Evolutionary conservation across 2,797 vertebrate species (phyloP).

Genomic region (Lagorchestes hirsutus): DNA sequence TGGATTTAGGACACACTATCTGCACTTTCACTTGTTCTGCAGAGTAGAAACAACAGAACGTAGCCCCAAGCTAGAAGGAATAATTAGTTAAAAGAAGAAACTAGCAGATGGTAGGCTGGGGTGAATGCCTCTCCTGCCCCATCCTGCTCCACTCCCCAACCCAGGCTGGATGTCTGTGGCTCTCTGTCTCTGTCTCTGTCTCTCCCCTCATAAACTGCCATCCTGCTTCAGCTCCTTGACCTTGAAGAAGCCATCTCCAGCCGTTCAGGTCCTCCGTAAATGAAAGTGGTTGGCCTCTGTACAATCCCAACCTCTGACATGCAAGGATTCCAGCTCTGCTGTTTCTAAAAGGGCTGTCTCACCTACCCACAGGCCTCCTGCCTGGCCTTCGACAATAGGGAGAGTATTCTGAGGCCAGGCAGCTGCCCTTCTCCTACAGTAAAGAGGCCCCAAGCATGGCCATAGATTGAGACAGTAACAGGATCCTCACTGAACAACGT

Average conservation of each 20-base stretch:
- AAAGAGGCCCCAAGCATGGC: neutral
- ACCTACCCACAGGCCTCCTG: neutral
- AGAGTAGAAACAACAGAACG: constrained; percentile 83
- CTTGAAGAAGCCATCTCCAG: neutral
- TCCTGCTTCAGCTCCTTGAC: neutral
- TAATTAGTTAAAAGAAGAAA: constrained; percentile 1
- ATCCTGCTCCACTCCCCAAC: constrained; percentile 93
- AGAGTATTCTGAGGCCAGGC: constrained; percentile 1
- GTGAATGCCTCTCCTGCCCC: constrained; percentile 85
- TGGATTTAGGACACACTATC: neutral
- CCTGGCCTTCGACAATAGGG: neutral
- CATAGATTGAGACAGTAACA: constrained; percentile 38
- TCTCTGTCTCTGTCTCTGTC: neutral
- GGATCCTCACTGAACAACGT: neutral
- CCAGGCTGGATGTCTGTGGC: neutral
- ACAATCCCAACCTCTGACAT: neutral
- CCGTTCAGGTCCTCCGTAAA: neutral
- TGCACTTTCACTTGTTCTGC: neutral
- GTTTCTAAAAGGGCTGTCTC: constrained; percentile 90
- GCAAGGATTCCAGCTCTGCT: neutral
- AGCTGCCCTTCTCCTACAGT: neutral
- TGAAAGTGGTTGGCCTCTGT: neutral
- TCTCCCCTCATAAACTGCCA: neutral
- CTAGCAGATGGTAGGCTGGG: neutral
- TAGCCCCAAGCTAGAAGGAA: constrained; percentile 81